A percentile compares a stretch with the other conserved stretches of the same genome.
phyloP scores from a whole-genome alignment of 2,888 invertebrate species.

The Stenchaetothrips biformis region DNA sequence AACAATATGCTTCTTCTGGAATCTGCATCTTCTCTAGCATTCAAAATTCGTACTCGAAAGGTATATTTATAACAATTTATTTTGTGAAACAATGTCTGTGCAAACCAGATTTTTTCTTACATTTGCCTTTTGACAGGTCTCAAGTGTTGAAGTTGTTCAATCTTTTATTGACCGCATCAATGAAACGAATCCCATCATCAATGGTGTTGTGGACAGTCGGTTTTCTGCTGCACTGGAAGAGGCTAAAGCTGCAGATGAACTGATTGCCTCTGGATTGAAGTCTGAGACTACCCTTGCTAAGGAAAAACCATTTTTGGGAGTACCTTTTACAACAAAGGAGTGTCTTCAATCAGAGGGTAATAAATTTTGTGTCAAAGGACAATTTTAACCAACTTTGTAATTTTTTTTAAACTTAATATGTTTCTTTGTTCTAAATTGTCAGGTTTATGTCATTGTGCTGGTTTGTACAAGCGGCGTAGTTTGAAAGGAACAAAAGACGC shows the following conservation, averaged over 20 bases:
- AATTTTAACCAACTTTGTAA: slow-evolving; percentile 27
- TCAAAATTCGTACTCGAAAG: slow-evolving; percentile 55
- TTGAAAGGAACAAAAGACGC: slow-evolving; percentile 63
- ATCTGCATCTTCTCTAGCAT: slow-evolving; percentile 63
- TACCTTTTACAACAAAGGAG: slow-evolving; percentile 91
- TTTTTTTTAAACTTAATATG: slow-evolving; percentile 10
- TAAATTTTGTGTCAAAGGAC: neutral
- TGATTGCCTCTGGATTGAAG: slow-evolving; percentile 58
- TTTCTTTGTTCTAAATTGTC: slow-evolving; percentile 27
- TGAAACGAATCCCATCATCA: slow-evolving; percentile 76
- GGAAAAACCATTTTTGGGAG: slow-evolving; percentile 79
- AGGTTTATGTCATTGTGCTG: slow-evolving; percentile 60
- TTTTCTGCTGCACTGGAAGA: slow-evolving; percentile 74
- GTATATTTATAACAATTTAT: slow-evolving; percentile 28
- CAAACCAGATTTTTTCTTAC: neutral
- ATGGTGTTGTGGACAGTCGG: slow-evolving; percentile 76
- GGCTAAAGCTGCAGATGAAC: slow-evolving; percentile 67
- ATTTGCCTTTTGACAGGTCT: slow-evolving; percentile 51
- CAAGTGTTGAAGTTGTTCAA: slow-evolving; percentile 66
- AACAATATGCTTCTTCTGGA: slow-evolving; percentile 50
- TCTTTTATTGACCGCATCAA: slow-evolving; percentile 74
- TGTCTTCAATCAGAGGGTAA: slow-evolving; percentile 67
- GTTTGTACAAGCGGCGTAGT: slow-evolving; percentile 57
- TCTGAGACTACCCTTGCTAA: slow-evolving; percentile 58
- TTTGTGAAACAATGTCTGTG: neutral